Base-by-base conservation (phyloP, 2,888 invertebrate genomes). In the Torymus auratus region DNA sequence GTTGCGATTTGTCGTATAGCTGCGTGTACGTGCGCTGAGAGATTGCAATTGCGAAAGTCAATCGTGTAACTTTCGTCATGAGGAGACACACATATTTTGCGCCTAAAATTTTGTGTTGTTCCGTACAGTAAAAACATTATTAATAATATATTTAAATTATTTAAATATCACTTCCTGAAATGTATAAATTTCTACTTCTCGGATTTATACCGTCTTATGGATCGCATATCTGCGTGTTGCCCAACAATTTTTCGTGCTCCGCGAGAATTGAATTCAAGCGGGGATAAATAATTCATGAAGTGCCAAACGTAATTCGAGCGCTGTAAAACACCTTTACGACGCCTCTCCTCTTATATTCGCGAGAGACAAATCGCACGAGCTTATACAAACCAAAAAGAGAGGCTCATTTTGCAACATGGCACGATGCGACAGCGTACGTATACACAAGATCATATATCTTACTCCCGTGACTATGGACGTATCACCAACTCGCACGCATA, bases 281-380 rank as follows among this genome's bases (percentile, higher is more conserved):
- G n/a, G 41, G 5, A 41, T 41, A 41, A 79, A 73, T 79, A 79
- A 74, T 79, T 74, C 50, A 74, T 60, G 74, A 79, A 64, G 74
- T 10, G 7, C 62, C 12, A 68, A 68, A 79, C 73, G 74, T 69
- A 56, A 74, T 69, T 69, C 58, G 41, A 41, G 41, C 41, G 56
- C 15, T 68, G 61, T 78, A 68, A 73, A 73, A 69, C 62, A 74
- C 69, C 79, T 79, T 74, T 79, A 74, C 74, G 64, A 58, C 7
- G 23, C 53, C 50, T 58, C 50, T 68, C 55, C 74, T 64, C 23
- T 62, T 71, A n/a, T 55, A 56, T 15, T 4, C 17, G 5, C 41
- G 41, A 41, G 41, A 23, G 74, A 65, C 69, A 55, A 80, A 74
- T 70, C 52, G 62, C 12, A 17, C 28, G 28, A 56, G 41, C 69